phyloP scores from a whole-genome alignment of 2,797 vertebrate species.

The Rousettus madagascariensis region DNA sequence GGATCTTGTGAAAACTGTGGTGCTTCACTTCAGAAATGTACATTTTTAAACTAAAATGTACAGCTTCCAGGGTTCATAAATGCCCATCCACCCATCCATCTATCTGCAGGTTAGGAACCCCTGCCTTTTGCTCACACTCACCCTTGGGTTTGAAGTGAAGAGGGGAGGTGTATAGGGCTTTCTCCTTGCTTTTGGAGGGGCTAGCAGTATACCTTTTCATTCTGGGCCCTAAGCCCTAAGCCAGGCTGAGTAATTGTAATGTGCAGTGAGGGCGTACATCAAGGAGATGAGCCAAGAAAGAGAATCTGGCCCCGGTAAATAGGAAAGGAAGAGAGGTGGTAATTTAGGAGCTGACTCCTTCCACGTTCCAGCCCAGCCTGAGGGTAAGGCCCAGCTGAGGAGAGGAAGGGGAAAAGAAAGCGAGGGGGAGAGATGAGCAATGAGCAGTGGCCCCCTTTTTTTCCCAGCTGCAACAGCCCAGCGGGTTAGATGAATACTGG shows the following conservation, averaged over 20 bases:
- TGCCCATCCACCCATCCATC: neutral
- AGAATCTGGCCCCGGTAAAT: neutral
- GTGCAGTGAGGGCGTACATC: neutral
- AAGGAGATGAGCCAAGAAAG: neutral
- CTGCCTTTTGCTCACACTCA: neutral
- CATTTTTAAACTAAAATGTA: neutral
- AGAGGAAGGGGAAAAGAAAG: slow-evolving; percentile 33
- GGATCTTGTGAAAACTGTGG: neutral
- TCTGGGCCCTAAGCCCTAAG: neutral
- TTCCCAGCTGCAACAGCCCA: slow-evolving; percentile 71
- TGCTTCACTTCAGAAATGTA: neutral
- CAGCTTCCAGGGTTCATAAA: neutral
- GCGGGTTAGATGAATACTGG: slow-evolving; percentile 82
- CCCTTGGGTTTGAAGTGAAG: neutral
- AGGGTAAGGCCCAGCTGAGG: neutral
- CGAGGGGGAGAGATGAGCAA: slow-evolving; percentile 14
- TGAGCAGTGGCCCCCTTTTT: neutral
- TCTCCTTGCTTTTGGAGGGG: neutral
- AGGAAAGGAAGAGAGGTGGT: neutral
- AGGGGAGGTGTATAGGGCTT: neutral
- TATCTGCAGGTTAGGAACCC: neutral
- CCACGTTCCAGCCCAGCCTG: neutral
- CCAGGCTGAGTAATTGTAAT: neutral
- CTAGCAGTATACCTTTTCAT: neutral
- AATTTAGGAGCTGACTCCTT: neutral